These are phyloP conservation scores for Steromphala cineraria DNA, from an alignment of 2,888 invertebrate species.

Conservation along the genomic window DNA sequence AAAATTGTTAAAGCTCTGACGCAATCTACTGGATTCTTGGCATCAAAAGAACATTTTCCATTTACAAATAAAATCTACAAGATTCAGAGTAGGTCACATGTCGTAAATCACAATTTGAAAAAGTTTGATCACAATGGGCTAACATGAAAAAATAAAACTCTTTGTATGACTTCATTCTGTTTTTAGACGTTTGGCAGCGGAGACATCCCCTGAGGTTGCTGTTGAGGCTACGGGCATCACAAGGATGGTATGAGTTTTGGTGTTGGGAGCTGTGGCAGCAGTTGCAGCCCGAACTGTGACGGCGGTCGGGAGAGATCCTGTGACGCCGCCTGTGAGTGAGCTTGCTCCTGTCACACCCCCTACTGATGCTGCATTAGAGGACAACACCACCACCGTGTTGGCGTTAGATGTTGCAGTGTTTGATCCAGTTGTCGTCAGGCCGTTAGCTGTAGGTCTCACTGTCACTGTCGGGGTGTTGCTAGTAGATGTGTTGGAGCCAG, in stretches of 20 bases:
- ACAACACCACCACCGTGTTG: slow-evolving; percentile 62
- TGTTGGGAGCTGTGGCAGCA: slow-evolving; percentile 43
- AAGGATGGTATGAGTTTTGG: slow-evolving; percentile 66
- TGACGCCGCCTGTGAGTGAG: slow-evolving; percentile 38
- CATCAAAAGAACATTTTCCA: neutral
- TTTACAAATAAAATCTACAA: neutral
- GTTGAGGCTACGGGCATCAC: slow-evolving; percentile 68
- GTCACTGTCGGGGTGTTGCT: slow-evolving; percentile 36
- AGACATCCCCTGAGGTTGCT: slow-evolving; percentile 52
- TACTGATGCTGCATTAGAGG: slow-evolving; percentile 48
- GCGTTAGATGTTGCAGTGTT: slow-evolving; percentile 41
- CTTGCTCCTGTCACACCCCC: slow-evolving; percentile 32
- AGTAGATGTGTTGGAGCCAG: slow-evolving; percentile 26
- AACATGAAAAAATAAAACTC: neutral
- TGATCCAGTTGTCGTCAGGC: slow-evolving; percentile 40
- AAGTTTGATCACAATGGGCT: neutral
- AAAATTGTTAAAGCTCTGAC: neutral
- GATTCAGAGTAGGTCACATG: neutral
- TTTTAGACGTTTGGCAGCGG: slow-evolving; percentile 61
- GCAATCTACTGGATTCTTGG: neutral
- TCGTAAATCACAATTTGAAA: neutral
- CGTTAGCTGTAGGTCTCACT: slow-evolving; percentile 42
- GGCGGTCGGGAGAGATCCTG: slow-evolving; percentile 52
- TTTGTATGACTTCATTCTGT: slow-evolving; percentile 46
- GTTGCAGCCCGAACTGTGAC: slow-evolving; percentile 60